Percentiles rank a stretch among this genome's conserved stretches.
Conservation (phyloP, 2,797 vertebrate species). For the Peromyscus nudipes region DNA sequence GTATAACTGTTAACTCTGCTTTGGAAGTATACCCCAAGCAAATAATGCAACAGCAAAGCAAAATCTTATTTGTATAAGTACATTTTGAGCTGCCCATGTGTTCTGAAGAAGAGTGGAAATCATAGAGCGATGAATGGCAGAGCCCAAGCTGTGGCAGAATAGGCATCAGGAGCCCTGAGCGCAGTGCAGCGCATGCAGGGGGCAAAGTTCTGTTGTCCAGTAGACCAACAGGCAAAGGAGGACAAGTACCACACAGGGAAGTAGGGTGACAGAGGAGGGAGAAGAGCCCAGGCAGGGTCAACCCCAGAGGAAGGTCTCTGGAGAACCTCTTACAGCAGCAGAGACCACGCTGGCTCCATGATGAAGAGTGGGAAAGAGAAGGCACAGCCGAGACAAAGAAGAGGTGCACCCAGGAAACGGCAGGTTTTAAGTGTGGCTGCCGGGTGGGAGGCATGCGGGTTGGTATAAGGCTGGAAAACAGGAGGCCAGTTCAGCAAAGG, state of each 20-base stretch:
- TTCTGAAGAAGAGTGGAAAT: neutral
- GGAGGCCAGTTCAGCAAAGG: neutral
- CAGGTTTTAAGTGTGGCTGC: neutral
- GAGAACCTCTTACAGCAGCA: neutral
- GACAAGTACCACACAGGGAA: neutral
- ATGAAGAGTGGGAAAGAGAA: neutral
- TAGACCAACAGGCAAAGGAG: neutral
- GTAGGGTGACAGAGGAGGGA: neutral
- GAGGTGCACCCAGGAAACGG: neutral
- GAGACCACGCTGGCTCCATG: neutral
- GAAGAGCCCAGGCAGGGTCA: too few relatives aligned
- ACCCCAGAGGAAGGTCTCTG: neutral
- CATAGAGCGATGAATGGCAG: neutral
- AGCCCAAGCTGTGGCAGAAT: neutral
- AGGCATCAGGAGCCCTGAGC: neutral
- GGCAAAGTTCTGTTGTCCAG: neutral
- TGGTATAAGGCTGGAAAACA: neutral
- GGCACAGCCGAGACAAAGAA: neutral
- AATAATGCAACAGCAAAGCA: neutral
- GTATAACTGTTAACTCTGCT: constrained; percentile 6
- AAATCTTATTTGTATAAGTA: neutral
- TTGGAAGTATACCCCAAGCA: neutral
- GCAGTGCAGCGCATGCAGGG: neutral
- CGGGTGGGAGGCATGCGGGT: neutral
- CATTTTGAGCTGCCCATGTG: neutral